Base-by-base conservation (phyloP, 1,140 invertebrate genomes). In the Phymastichus coffea region DNA sequence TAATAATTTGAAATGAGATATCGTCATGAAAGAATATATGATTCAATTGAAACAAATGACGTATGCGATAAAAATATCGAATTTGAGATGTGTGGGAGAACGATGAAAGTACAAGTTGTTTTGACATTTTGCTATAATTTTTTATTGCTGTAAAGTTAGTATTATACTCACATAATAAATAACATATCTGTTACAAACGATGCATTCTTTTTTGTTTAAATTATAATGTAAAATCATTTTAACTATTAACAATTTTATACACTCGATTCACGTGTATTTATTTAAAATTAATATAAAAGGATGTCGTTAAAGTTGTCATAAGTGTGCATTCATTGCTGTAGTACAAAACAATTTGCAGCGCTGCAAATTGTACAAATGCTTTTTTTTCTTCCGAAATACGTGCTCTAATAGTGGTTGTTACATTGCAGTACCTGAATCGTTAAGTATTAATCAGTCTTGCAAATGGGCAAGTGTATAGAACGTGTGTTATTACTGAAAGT, bases 101-200 rank as follows among this genome's bases (percentile, higher is more conserved):
- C n/a, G n/a, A n/a, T n/a, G n/a, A n/a, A n/a, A n/a, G n/a, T n/a
- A n/a, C 23, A 57, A 57, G 44, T 28, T 23, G 7, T 12, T 10
- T 26, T 57, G 12, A 30, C 17, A 15, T 61, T 61, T 61, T 55
- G 58, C 54, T 61, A 61, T 56, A 61, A 56, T 61, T 56, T 60
- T 61, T 61, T 61, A 61, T 61, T 61, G 53, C 51, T 61, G 59
- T 56, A 61, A 61, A 56, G 59, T 61, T 61, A 61, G 53, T 61
- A 56, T 61, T 56, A 55, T 55, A 55, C 52, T 61, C 58, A 61
- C 51, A 61, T 61, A 55, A 55, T 61, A 61, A 61, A 61, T 61
- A 61, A 61, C 58, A 61, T 40, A 40, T 61, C 38, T 56, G 46
- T 51, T 61, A 61, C 46, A 61, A 61, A 61, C 44, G 47, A 51